A percentile compares a stretch with the other conserved stretches of the same genome.
Conservation (phyloP, 2,113 vertebrate species). For the Piaya cayana region DNA sequence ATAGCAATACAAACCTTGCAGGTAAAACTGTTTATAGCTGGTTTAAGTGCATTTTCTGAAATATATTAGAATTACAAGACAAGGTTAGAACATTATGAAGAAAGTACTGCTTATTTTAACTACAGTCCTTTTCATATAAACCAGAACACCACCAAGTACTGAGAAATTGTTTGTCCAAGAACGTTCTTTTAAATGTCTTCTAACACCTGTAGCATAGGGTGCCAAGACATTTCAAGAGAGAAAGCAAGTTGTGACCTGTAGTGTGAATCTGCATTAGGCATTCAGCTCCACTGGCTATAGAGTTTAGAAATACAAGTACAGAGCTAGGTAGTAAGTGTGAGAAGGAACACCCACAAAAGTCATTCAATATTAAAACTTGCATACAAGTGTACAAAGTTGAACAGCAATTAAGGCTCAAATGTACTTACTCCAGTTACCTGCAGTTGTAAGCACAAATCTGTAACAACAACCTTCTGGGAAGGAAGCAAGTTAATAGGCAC, state of each 20-base stretch:
- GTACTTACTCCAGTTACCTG: not conserved
- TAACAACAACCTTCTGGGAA: not conserved
- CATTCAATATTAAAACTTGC: not conserved
- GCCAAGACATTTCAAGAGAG: constrained; percentile 17
- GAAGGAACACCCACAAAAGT: not conserved
- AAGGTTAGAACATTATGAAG: constrained; percentile 89
- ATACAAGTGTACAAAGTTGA: not conserved
- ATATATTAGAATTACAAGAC: constrained; percentile 60
- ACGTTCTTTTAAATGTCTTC: not conserved
- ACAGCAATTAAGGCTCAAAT: not conserved
- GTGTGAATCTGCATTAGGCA: constrained; percentile 72
- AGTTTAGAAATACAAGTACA: constrained; percentile 44
- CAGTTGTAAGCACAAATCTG: not conserved
- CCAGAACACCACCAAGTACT: not conserved
- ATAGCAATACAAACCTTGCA: constrained; percentile 49
- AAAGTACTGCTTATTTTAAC: constrained; percentile 31
- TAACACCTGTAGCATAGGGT: not conserved
- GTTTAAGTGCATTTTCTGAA: constrained; percentile 63
- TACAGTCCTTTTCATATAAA: not conserved
- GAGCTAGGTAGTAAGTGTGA: constrained; percentile 46
- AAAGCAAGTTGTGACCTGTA: constrained; percentile 67
- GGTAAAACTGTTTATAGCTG: constrained; percentile 42
- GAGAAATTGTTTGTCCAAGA: not conserved
- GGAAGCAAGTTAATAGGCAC: not conserved
- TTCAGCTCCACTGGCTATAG: constrained; percentile 50